Percentiles rank a stretch among this genome's conserved stretches.
These are phyloP conservation scores for Tenualosa thibaudeaui DNA, from an alignment of 2,797 vertebrate genomes.

Conservation along the genomic window DNA sequence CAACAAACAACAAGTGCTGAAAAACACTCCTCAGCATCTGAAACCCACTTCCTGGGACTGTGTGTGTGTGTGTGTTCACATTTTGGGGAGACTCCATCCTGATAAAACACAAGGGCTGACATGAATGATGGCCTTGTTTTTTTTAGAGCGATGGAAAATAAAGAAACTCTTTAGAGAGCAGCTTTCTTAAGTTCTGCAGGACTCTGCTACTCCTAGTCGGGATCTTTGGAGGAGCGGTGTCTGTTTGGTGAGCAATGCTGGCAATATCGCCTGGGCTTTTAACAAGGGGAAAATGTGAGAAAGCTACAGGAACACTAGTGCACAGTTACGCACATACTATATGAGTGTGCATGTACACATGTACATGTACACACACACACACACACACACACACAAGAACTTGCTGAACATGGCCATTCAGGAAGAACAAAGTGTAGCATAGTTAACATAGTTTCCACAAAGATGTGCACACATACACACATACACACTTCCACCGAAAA, in stretches of 20 bases:
- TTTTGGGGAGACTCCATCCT: neutral
- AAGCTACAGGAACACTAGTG: neutral
- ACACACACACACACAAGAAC: constrained; percentile 25
- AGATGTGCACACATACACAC: constrained; percentile 1
- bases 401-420: constrained; percentile 25
- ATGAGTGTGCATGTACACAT: neutral
- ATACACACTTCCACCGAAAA: neutral
- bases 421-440: constrained; percentile 18
- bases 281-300: constrained; percentile 41
- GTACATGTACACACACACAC: neutral
- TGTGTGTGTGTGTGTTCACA: neutral
- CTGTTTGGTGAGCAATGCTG: neutral
- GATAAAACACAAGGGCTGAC: neutral
- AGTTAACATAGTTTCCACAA: neutral
- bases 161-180: neutral
- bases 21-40: neutral
- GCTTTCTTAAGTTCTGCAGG: neutral
- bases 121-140: constrained; percentile 1
- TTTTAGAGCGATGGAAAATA: neutral
- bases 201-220: neutral
- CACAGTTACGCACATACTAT: neutral
- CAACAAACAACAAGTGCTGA: neutral
- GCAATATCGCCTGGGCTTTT: constrained; percentile 28
- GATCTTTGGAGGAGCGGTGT: neutral
- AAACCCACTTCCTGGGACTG: neutral